These are phyloP conservation scores for Ischnura elegans DNA, from an alignment of 2,888 invertebrate species.

Conservation along the genomic window DNA sequence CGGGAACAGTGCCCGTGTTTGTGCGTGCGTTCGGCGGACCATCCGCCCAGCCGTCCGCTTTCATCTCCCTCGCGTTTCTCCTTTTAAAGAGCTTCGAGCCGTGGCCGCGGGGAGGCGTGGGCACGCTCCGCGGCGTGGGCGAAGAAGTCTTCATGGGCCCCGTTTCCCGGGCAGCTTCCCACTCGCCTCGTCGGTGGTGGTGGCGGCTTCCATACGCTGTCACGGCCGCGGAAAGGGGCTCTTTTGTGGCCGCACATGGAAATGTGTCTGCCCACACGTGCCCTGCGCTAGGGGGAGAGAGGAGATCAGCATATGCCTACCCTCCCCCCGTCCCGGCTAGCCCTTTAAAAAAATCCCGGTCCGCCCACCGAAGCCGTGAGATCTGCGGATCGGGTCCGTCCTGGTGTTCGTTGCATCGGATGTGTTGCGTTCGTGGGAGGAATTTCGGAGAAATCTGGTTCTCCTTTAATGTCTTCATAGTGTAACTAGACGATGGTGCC, in stretches of 20 bases:
- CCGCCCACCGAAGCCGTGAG: neutral
- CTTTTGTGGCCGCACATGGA: slow-evolving; percentile 61
- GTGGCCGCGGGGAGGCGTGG: slow-evolving; percentile 44
- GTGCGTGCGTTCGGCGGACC: neutral
- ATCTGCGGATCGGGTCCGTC: neutral
- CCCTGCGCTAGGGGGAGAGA: neutral
- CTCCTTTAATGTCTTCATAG: too few species aligned
- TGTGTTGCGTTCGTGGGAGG: too few species aligned
- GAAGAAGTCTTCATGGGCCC: neutral
- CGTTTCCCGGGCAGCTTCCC: neutral
- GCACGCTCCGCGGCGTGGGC: slow-evolving; percentile 4
- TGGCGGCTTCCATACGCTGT: neutral
- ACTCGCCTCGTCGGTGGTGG: too few species aligned
- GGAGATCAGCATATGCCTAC: slow-evolving; percentile 26
- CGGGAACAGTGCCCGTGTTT: neutral
- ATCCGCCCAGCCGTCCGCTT: too few species aligned
- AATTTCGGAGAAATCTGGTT: too few species aligned
- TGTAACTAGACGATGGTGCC: too few species aligned
- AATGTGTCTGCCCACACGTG: slow-evolving; percentile 55
- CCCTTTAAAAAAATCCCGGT: neutral
- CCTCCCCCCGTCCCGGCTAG: neutral
- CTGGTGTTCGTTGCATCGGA: neutral
- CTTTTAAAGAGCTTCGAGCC: slow-evolving; percentile 50
- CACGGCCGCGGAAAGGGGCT: neutral
- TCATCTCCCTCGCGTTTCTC: neutral